Evolutionary conservation across 2,797 vertebrate genomes (phyloP).

Genomic region (Apogon hyalosoma): DNA sequence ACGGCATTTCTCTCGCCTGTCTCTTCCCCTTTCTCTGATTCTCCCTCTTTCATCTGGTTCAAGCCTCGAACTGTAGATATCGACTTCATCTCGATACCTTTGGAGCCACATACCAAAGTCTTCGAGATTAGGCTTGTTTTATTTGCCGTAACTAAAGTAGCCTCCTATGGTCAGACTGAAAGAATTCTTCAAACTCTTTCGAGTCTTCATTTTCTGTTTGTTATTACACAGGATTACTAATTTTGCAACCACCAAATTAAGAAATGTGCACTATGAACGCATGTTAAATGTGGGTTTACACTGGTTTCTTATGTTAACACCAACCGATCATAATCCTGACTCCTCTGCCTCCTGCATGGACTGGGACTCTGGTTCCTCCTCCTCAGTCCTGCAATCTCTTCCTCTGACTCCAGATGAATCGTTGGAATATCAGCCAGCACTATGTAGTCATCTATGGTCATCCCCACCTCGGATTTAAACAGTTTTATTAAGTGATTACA

Average conservation of each 20-base stretch:
- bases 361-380: conserved; percentile 86
- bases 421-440: conserved; percentile 92
- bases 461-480: conserved; percentile 74
- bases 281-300: background rate
- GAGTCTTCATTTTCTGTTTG: background rate
- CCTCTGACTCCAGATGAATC: conserved; percentile 84
- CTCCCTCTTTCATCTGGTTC: conserved; percentile 79
- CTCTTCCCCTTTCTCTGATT: conserved; percentile 79
- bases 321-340: conserved; percentile 78
- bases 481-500: conserved; percentile 7
- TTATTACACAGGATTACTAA: background rate
- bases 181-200: conserved; percentile 4
- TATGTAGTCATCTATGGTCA: conserved; percentile 90
- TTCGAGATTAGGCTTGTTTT: background rate
- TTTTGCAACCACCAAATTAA: background rate
- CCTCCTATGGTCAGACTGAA: conserved; percentile 19
- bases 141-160: conserved; percentile 9
- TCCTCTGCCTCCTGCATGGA: conserved; percentile 89
- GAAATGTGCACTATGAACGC: background rate
- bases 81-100: conserved; percentile 69
- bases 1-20: conserved; percentile 76
- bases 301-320: background rate
- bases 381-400: conserved; percentile 70
- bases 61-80: conserved; percentile 51
- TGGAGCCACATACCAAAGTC: conserved; percentile 32